Evolutionary conservation across 2,888 invertebrate species (phyloP).

Genomic region (Parnassius orleans): DNA sequence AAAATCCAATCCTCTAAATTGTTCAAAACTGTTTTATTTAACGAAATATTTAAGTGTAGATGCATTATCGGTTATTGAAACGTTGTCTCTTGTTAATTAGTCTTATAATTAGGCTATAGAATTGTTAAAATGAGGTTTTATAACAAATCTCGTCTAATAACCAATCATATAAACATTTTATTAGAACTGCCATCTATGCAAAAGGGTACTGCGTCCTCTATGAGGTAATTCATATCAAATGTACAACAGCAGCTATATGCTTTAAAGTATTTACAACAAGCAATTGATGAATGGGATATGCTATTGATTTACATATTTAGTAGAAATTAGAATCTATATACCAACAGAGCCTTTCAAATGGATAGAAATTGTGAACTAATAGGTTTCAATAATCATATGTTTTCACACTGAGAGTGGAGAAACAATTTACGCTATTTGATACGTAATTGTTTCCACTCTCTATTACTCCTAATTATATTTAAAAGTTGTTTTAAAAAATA

Average conservation of each 20-base stretch:
- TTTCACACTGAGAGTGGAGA: too few relatives aligned
- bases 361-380: too few relatives aligned
- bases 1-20: too few relatives aligned
- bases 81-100: slow-evolving; percentile 26
- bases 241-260: slow-evolving; percentile 1
- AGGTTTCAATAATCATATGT: too few relatives aligned
- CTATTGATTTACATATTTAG: too few relatives aligned
- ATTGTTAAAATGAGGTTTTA: slow-evolving; percentile 26
- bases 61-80: slow-evolving; percentile 22
- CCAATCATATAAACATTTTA: slow-evolving; percentile 24
- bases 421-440: too few relatives aligned
- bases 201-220: slow-evolving; percentile 30
- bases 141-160: slow-evolving; percentile 24
- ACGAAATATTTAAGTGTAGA: slow-evolving; percentile 15
- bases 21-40: slow-evolving; percentile 28
- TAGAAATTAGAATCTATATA: too few relatives aligned
- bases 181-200: slow-evolving; percentile 26
- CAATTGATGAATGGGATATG: not conserved
- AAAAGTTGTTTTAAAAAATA: too few relatives aligned
- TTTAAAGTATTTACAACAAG: not conserved
- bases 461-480: too few relatives aligned
- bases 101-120: slow-evolving; percentile 24
- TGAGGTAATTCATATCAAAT: slow-evolving; percentile 17
- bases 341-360: too few relatives aligned
- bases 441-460: too few relatives aligned